Evolutionary conservation across 2,888 invertebrate species (phyloP), one percentile per base, ranked within the genome.

Genomic region (Lithophane leautieri): DNA sequence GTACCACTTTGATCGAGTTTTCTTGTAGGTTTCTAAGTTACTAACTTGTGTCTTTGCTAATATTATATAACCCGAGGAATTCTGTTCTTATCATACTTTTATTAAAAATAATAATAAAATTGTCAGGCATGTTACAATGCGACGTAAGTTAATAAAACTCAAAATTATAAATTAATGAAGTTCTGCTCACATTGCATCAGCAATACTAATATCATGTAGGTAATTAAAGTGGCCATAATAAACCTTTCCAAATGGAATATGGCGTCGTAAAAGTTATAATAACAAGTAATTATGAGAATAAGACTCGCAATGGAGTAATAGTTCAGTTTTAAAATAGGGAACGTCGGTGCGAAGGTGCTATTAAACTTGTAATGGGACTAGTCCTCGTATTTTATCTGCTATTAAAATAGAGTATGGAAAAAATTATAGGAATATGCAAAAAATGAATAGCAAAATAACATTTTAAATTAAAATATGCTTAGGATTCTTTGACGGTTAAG

Each of bases 271-370:
- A 86, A 84, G 82, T 84, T 66, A 81, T 81, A 79, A 87, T 56
- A 78, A 81, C 73, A 78, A 80, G 81, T 77, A 79, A 83, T 86
- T 84, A 80, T 65, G 83, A 67, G 70, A 73, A 71, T 81, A 82
- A 79, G 76, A 76, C 70, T 79, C 73, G 67, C 76, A 71, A 78
- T 71, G 70, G 76, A 73, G 78, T 78, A 79, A 79, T 76, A 75
- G 77, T 81, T 78, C 61, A 74, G 79, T 68, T 84, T 81, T 71
- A 73, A 79, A 83, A 78, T 62, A 67, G 65, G 73, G 69, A 70
- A 71, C 42, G 66, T 70, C 67, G 74, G 65, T 78, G 69, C 42
- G 25, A 74, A 77, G 68, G 60, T 75, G 75, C 76, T 75, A 84
- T 86, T 85, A 79, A 73, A 82, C 34, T 60, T 63, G 50, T 82